Conservation (phyloP, 2,113 vertebrate genomes). For the Trachemys scripta region DNA sequence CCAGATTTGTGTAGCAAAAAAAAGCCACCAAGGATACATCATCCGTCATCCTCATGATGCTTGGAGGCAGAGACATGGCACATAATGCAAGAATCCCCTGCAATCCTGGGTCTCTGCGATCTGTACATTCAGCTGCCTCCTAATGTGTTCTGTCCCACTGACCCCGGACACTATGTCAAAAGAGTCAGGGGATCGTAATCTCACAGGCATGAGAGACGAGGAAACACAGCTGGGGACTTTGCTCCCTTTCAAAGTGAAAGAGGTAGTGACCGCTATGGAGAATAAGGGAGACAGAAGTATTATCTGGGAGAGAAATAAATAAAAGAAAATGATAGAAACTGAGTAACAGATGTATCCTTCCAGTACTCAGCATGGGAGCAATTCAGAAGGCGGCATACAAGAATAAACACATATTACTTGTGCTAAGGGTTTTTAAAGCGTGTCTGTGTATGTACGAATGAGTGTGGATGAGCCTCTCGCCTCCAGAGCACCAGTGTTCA, state of each 20-base stretch:
- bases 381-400: background rate
- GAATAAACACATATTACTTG: background rate
- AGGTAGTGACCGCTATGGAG: background rate
- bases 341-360: background rate
- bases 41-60: background rate
- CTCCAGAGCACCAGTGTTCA: background rate
- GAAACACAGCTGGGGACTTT: background rate
- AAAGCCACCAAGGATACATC: background rate
- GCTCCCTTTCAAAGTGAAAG: background rate
- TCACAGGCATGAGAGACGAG: background rate
- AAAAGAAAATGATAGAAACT: background rate
- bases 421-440: background rate
- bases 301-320: background rate
- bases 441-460: background rate
- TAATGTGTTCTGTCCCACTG: background rate
- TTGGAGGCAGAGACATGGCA: background rate
- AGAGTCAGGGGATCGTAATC: background rate
- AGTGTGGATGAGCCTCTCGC: background rate
- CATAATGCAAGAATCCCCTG: background rate
- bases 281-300: background rate
- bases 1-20: background rate
- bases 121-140: background rate
- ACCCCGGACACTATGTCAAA: background rate
- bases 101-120: background rate
- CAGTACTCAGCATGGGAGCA: background rate